A percentile compares a stretch with the other conserved stretches of the same genome.
These are phyloP conservation scores for Odontothrips loti DNA, from an alignment of 2,888 invertebrate genomes.

Conservation along the genomic window DNA sequence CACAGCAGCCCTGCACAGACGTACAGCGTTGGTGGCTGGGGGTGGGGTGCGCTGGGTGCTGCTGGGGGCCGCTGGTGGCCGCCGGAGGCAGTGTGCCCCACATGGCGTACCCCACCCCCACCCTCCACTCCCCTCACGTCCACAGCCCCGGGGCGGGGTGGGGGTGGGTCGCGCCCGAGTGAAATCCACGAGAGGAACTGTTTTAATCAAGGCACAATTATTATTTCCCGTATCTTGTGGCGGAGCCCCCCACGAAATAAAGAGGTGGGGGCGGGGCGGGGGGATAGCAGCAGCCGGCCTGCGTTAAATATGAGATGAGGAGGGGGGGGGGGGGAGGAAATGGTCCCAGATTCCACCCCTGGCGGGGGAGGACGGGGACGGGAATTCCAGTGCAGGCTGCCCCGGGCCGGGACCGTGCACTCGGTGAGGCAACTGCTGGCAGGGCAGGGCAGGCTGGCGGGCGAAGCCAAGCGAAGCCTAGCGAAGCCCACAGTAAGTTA, in stretches of 20 bases:
- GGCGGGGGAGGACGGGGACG: too few species aligned
- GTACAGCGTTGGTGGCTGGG: neutral
- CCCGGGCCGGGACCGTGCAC: neutral
- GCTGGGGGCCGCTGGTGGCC: too few species aligned
- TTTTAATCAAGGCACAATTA: constrained; percentile 12
- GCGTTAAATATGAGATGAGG: neutral
- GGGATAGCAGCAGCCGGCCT: neutral
- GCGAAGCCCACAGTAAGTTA: too few species aligned
- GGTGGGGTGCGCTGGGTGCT: too few species aligned
- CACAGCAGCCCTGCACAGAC: neutral
- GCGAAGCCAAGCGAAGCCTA: neutral
- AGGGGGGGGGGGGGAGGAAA: too few species aligned
- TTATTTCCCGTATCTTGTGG: constrained; percentile 2
- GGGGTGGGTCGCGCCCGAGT: neutral
- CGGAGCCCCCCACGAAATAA: too few species aligned
- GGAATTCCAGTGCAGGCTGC: too few species aligned
- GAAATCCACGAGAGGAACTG: constrained; percentile 5
- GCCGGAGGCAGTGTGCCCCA: too few species aligned
- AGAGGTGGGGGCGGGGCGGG: neutral
- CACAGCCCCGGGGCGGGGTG: neutral
- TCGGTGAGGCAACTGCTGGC: too few species aligned
- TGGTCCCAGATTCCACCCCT: too few species aligned
- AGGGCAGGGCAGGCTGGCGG: neutral
- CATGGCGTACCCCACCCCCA: neutral
- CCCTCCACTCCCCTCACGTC: neutral